Percentiles rank a stretch among this genome's conserved stretches.
Conservation (phyloP, 2,797 vertebrate genomes). For the Brotula barbata region DNA sequence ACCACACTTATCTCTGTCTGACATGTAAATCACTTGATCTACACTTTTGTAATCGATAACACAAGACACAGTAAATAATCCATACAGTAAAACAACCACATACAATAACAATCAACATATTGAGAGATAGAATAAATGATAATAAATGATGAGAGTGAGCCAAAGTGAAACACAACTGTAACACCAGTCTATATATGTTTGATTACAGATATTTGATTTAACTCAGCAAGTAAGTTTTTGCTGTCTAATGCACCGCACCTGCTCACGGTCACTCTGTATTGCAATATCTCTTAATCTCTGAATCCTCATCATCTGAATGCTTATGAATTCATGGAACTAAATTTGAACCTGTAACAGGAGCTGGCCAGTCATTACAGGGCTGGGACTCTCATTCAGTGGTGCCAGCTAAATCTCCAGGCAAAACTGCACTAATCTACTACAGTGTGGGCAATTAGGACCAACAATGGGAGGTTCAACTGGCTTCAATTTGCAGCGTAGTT, state of each 20-base stretch:
- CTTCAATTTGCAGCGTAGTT: not conserved
- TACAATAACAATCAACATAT: too few species aligned
- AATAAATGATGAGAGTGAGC: too few species aligned
- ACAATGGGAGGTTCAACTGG: conserved; percentile 7
- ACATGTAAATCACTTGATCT: not conserved
- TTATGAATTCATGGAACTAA: not conserved
- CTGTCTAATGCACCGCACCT: too few species aligned
- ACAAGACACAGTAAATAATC: not conserved
- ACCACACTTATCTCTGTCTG: not conserved
- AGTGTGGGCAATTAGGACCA: conserved; percentile 22
- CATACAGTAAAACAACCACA: too few species aligned
- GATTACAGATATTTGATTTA: too few species aligned
- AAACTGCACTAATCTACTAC: conserved; percentile 16
- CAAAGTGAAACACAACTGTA: too few species aligned
- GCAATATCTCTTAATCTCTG: not conserved
- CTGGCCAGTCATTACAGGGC: conserved; percentile 1
- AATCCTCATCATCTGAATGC: not conserved
- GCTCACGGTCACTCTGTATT: not conserved
- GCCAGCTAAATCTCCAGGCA: not conserved
- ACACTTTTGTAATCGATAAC: not conserved
- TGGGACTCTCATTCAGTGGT: not conserved
- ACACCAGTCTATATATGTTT: too few species aligned
- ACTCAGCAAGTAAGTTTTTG: too few species aligned
- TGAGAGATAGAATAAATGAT: too few species aligned
- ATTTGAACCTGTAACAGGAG: not conserved